Evolutionary conservation across 2,113 vertebrate species (phyloP).

Genomic region (Oxyura jamaicensis): DNA sequence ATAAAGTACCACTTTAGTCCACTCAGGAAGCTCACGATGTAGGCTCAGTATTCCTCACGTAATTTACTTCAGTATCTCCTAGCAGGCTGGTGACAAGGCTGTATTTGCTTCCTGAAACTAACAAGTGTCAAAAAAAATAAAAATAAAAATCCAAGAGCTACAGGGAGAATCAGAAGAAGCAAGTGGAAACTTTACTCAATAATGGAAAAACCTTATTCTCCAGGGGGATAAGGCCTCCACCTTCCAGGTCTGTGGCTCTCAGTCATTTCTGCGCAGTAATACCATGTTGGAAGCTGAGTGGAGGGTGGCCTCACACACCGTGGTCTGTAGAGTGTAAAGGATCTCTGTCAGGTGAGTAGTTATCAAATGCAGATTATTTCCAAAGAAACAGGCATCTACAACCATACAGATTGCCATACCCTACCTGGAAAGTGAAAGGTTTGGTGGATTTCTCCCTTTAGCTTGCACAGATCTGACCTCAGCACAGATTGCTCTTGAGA

Average conservation of each 20-base stretch:
- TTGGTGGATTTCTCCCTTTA: background rate
- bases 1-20: background rate
- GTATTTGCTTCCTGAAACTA: background rate
- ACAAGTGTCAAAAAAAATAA: background rate
- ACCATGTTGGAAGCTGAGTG: rapidly evolving
- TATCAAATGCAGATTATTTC: background rate
- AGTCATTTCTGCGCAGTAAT: rapidly evolving
- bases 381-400: background rate
- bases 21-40: background rate
- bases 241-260: background rate
- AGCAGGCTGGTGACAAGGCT: background rate
- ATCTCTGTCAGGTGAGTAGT: background rate
- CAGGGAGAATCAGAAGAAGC: background rate
- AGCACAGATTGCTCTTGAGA: background rate
- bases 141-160: background rate
- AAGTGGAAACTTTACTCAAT: background rate
- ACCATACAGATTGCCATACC: background rate
- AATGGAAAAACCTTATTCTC: background rate
- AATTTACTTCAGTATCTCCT: background rate
- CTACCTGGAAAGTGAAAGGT: background rate
- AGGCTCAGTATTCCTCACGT: background rate
- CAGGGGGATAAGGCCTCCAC: background rate
- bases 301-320: background rate
- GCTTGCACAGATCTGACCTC: background rate
- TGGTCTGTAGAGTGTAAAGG: background rate